A percentile compares a stretch with the other conserved stretches of the same genome.
These are phyloP conservation scores for Cyanoderma ruficeps DNA, from an alignment of 2,113 vertebrate genomes.

Conservation along the genomic window DNA sequence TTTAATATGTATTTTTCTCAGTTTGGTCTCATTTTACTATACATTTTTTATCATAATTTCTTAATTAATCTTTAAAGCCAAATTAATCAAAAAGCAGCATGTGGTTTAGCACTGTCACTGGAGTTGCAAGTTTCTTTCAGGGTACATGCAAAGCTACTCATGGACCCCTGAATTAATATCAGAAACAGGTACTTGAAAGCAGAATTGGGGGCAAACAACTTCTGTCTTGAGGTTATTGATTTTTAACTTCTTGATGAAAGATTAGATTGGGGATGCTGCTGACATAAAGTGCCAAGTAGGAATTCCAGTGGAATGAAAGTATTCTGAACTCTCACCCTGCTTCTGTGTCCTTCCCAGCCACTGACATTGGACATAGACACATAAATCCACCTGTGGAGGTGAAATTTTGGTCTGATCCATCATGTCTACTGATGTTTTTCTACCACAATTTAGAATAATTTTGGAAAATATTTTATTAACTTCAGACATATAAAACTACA, in stretches of 20 bases:
- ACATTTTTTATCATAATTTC: not conserved
- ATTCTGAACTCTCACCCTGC: not conserved
- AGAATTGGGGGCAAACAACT: not conserved
- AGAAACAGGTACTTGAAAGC: not conserved
- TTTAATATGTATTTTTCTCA: not conserved
- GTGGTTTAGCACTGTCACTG: not conserved
- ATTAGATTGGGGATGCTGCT: not conserved
- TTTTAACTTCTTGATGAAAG: not conserved
- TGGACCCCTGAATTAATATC: not conserved
- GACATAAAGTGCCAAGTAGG: not conserved
- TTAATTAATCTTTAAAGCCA: not conserved
- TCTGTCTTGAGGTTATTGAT: not conserved
- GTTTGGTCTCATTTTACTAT: not conserved
- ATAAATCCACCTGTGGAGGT: not conserved
- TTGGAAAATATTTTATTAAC: not conserved
- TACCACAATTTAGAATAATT: not conserved
- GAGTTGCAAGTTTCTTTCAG: not conserved
- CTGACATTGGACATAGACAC: not conserved
- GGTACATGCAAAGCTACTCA: accelerated
- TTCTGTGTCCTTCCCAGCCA: not conserved
- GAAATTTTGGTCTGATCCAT: not conserved
- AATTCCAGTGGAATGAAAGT: not conserved
- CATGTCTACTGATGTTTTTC: not conserved
- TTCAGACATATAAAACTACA: not conserved
- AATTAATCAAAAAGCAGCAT: not conserved